A percentile compares a stretch with the other conserved stretches of the same genome.
Conservation (phyloP, 2,797 vertebrate genomes). For the Lepilemur septentrionalis region DNA sequence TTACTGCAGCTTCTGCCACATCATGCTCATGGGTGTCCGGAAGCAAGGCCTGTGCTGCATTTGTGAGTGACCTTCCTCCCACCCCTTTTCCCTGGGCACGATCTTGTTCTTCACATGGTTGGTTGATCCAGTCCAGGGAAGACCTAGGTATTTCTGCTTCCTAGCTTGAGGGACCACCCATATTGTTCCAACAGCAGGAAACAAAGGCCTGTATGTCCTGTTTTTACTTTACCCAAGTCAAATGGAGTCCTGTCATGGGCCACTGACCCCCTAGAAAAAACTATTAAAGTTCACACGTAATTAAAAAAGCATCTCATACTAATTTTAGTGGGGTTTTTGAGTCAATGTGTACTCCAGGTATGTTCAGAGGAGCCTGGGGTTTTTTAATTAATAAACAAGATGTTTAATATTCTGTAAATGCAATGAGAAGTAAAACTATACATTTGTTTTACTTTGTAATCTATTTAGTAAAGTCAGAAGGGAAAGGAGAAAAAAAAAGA, state of each 20-base stretch:
- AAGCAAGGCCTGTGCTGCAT: conserved; percentile 97
- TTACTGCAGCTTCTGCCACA: conserved; percentile 96
- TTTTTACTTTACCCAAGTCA: neutral
- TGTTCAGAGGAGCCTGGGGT: neutral
- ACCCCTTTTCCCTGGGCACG: too few species aligned
- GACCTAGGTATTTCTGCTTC: neutral
- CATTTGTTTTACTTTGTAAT: neutral
- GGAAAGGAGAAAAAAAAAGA: neutral
- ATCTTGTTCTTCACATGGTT: accelerated
- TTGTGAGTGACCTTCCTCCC: conserved; percentile 85
- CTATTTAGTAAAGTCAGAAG: neutral
- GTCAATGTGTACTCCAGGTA: neutral
- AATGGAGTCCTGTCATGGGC: neutral
- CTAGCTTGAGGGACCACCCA: neutral
- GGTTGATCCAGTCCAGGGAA: neutral
- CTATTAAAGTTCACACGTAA: neutral
- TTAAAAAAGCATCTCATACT: neutral
- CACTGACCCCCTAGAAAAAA: neutral
- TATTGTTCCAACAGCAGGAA: neutral
- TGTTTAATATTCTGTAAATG: neutral
- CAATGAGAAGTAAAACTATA: neutral
- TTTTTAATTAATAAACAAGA: neutral
- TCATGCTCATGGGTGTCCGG: conserved; percentile 94
- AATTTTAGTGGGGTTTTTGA: neutral
- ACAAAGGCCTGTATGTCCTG: neutral